Conservation (phyloP, 2,888 invertebrate genomes). For the Eurytoma adleriae region DNA sequence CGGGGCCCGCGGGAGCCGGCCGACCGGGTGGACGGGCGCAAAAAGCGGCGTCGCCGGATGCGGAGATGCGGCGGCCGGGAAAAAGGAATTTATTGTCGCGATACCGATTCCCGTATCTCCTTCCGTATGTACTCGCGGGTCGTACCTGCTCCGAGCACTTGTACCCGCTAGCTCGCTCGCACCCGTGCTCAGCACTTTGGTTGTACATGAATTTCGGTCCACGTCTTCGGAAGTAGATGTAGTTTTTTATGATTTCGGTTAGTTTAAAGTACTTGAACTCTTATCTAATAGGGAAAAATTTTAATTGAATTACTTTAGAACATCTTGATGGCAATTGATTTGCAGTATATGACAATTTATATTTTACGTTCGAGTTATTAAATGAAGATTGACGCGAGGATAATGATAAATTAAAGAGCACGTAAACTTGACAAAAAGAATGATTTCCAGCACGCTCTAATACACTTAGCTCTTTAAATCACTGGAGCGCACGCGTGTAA, state of each 20-base stretch:
- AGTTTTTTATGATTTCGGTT: not conserved
- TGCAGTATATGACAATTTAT: not conserved
- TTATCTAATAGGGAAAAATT: no score
- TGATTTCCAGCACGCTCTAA: not conserved
- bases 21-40: slow-evolving; percentile 60
- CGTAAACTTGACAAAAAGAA: not conserved
- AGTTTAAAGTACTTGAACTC: not conserved
- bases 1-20: slow-evolving; percentile 47
- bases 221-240: no score
- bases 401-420: no score
- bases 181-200: not conserved
- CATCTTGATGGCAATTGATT: no score
- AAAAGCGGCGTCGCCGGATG: slow-evolving; percentile 61
- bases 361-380: not conserved
- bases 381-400: no score
- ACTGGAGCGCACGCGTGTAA: not conserved
- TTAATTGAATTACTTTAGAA: no score
- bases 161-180: not conserved
- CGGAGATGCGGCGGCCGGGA: slow-evolving; percentile 47
- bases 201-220: no score
- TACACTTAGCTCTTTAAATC: not conserved
- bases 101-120: slow-evolving; percentile 68
- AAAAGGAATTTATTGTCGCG: slow-evolving; percentile 69
- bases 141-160: slow-evolving; percentile 1
- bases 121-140: slow-evolving; percentile 38